Evolutionary conservation across 2,888 invertebrate genomes (phyloP).

Genomic region (Mongoloraphidia duomilia): DNA sequence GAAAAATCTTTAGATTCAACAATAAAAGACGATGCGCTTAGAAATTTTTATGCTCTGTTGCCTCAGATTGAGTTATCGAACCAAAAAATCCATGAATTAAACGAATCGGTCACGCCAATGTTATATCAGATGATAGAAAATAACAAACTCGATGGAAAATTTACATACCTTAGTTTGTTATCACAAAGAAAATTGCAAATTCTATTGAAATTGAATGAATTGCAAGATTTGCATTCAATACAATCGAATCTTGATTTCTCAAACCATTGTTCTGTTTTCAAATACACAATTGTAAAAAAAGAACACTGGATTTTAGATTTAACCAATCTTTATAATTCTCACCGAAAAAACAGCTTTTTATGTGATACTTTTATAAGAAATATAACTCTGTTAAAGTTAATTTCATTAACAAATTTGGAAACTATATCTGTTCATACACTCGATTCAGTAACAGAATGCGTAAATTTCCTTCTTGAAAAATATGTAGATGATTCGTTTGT

Average conservation of each 20-base stretch:
- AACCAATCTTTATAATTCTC: slow-evolving; percentile 15
- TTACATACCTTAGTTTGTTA: slow-evolving; percentile 20
- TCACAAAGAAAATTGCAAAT: slow-evolving; percentile 18
- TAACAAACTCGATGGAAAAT: slow-evolving; percentile 18
- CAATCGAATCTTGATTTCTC: background rate
- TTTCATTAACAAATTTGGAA: background rate
- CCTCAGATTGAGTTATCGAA: slow-evolving; percentile 1
- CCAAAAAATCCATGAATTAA: slow-evolving; percentile 4
- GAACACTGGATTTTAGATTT: slow-evolving; percentile 25
- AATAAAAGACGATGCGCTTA: background rate
- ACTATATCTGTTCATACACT: background rate
- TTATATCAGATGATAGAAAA: slow-evolving; percentile 18
- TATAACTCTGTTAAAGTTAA: slow-evolving; percentile 1
- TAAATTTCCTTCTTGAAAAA: background rate
- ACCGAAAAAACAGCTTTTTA: too few relatives aligned
- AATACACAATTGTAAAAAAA: slow-evolving; percentile 11
- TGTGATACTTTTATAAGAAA: background rate
- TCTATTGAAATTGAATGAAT: slow-evolving; percentile 17
- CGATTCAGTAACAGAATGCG: background rate
- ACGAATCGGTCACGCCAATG: slow-evolving; percentile 7
- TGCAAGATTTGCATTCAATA: slow-evolving; percentile 17
- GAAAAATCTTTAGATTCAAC: background rate
- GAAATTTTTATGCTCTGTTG: slow-evolving; percentile 2
- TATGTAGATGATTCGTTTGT: slow-evolving; percentile 19
- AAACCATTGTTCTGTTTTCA: too few relatives aligned